Evolutionary conservation across 2,113 vertebrate genomes (phyloP).

Genomic region (Myotis yumanensis): DNA sequence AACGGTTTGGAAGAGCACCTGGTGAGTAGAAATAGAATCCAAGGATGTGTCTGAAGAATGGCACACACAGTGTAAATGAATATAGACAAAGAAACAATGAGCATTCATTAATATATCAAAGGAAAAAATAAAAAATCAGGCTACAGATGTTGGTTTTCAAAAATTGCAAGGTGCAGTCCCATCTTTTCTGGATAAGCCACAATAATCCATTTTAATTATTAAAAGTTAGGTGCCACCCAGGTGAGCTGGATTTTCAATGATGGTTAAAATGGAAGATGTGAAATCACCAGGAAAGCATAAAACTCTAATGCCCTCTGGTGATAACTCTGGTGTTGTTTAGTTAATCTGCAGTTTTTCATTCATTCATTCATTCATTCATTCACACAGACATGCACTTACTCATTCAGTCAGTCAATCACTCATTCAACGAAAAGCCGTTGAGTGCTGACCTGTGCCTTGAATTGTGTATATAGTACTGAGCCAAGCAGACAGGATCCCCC

Average conservation of each 20-base stretch:
- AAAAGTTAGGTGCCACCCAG: not conserved
- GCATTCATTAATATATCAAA: not conserved
- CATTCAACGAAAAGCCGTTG: not conserved
- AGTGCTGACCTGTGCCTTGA: rapidly evolving
- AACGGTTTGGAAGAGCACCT: not conserved
- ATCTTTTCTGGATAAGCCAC: not conserved
- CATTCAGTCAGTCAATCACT: not conserved
- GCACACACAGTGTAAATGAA: not conserved
- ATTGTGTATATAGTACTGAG: rapidly evolving
- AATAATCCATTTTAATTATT: not conserved
- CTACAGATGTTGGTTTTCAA: not conserved
- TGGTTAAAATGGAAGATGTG: too few species aligned
- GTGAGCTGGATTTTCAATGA: not conserved
- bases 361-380: not conserved
- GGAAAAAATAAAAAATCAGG: not conserved
- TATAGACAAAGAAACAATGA: not conserved
- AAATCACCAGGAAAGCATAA: too few species aligned
- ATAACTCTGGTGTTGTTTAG: not conserved
- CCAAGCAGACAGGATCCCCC: rapidly evolving
- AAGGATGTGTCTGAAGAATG: not conserved
- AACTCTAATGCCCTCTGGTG: not conserved
- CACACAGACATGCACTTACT: not conserved
- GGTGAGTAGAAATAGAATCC: not conserved
- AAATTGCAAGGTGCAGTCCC: not conserved
- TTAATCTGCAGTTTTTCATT: not conserved